Conservation (phyloP, 2,113 vertebrate species). For the Xiphorhynchus elegans region DNA sequence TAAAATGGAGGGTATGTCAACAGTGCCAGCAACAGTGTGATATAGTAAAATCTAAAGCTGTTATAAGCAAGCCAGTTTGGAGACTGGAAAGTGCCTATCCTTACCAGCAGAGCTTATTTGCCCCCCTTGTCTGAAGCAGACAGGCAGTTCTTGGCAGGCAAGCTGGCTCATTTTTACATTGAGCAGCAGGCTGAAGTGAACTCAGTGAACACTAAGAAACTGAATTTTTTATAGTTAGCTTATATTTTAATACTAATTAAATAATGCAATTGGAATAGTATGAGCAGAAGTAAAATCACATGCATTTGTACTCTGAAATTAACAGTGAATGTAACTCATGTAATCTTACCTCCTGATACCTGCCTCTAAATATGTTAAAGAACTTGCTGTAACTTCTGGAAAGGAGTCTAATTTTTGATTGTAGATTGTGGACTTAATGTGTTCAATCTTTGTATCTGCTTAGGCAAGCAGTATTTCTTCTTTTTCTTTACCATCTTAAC, state of each 20-base stretch:
- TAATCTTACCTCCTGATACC: background rate
- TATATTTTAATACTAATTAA: constrained; percentile 30
- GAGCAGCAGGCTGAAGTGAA: background rate
- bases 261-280: background rate
- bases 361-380: background rate
- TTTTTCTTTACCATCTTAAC: background rate
- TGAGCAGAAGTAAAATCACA: background rate
- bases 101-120: background rate
- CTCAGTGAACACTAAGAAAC: background rate
- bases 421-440: background rate
- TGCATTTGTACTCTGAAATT: background rate
- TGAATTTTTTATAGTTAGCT: background rate
- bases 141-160: background rate
- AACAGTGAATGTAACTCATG: background rate
- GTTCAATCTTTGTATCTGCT: background rate
- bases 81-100: background rate
- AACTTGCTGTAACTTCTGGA: background rate
- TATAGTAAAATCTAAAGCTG: background rate
- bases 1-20: background rate
- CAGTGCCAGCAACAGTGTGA: background rate
- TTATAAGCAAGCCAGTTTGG: background rate
- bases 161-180: background rate
- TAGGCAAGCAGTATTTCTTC: background rate
- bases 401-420: background rate
- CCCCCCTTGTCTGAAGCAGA: background rate